A percentile compares a stretch with the other conserved stretches of the same genome.
phyloP scores from a whole-genome alignment of 2,113 vertebrate genomes.

The Anas platyrhynchos region DNA sequence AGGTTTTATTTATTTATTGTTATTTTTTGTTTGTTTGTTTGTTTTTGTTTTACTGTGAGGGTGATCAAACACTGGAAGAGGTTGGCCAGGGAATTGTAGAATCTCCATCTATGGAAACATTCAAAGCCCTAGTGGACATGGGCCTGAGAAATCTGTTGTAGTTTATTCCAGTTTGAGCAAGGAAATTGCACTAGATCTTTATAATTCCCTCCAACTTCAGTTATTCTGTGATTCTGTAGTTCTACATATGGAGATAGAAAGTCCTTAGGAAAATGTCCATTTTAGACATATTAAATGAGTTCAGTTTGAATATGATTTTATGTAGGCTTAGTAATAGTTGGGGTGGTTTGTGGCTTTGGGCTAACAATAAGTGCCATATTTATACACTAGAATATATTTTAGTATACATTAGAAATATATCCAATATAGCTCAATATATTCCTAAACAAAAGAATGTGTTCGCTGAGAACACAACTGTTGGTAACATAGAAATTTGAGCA shows the following conservation, averaged over 20 bases:
- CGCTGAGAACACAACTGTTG: background rate
- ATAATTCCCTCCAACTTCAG: background rate
- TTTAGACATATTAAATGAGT: background rate
- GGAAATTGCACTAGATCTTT: background rate
- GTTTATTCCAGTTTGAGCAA: background rate
- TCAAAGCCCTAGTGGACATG: background rate
- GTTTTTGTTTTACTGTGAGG: background rate
- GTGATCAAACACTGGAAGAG: background rate
- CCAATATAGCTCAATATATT: background rate
- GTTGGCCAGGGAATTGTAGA: background rate
- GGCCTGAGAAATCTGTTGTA: background rate
- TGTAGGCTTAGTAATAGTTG: background rate
- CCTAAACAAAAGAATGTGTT: background rate
- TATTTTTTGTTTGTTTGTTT: too few species aligned
- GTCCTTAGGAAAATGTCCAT: background rate
- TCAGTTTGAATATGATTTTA: background rate
- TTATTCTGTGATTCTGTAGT: background rate
- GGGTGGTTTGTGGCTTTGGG: background rate
- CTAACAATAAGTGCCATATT: background rate
- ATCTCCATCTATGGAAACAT: background rate
- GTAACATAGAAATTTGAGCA: background rate
- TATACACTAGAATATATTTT: background rate
- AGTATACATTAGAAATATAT: background rate
- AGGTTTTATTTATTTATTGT: background rate
- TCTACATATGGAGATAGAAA: background rate